These are phyloP conservation scores for Onychorhynchus coronatus DNA, from an alignment of 2,113 vertebrate genomes.

Conservation along the genomic window DNA sequence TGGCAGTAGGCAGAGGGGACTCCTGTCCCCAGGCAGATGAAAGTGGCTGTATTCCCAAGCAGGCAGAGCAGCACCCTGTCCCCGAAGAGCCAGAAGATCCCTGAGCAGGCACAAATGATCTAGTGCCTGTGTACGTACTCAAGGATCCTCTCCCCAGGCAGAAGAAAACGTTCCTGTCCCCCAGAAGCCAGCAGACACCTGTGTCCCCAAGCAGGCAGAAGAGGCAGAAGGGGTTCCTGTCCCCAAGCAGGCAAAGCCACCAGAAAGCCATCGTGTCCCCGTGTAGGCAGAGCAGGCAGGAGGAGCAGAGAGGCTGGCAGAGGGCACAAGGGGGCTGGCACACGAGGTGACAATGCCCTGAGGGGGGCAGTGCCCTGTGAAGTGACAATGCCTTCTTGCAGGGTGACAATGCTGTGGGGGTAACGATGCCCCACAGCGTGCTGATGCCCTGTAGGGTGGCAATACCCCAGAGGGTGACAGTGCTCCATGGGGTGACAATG, in stretches of 20 bases:
- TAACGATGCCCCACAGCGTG: accelerated
- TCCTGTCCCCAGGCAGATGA: background rate
- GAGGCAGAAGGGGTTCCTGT: background rate
- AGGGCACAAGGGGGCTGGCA: background rate
- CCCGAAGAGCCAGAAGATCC: background rate
- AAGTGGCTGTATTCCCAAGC: background rate
- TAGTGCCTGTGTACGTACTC: background rate
- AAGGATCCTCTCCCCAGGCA: background rate
- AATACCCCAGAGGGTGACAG: background rate
- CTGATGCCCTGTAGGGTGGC: background rate
- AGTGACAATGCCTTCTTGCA: accelerated
- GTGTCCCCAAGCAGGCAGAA: background rate
- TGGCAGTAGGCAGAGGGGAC: background rate
- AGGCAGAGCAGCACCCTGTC: background rate
- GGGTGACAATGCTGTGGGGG: background rate
- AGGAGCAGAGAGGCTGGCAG: background rate
- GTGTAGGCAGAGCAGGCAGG: background rate
- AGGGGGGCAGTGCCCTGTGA: background rate
- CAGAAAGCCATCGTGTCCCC: background rate
- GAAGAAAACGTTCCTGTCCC: background rate
- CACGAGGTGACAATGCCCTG: background rate
- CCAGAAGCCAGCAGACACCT: background rate
- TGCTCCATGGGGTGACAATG: background rate
- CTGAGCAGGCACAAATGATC: background rate
- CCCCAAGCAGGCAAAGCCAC: background rate